Conservation (phyloP, 2,888 invertebrate genomes). For the Bursaphelenchus okinawaensis region DNA sequence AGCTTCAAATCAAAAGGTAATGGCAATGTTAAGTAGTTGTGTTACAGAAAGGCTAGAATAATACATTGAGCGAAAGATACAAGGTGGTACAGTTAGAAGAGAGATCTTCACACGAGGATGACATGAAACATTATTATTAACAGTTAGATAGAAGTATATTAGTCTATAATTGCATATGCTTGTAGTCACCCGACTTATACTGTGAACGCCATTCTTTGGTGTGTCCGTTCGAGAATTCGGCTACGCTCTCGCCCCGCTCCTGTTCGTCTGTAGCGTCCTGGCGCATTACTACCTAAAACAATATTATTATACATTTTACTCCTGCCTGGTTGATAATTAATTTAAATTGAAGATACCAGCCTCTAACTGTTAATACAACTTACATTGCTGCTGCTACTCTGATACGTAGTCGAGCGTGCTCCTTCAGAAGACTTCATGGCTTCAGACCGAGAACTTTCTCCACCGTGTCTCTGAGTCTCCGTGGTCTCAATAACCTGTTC, state of each 20-base stretch:
- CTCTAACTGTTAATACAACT: too few species aligned
- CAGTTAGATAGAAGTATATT: neutral
- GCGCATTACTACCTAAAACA: constrained; percentile 25
- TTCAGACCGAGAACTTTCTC: neutral
- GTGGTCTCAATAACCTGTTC: neutral
- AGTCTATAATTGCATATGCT: neutral
- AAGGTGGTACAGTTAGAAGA: neutral
- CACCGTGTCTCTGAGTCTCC: neutral
- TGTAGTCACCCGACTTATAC: constrained; percentile 13
- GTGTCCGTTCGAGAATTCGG: constrained; percentile 51
- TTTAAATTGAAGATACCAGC: too few species aligned
- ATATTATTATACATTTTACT: neutral
- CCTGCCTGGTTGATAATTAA: too few species aligned
- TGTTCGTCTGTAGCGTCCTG: constrained; percentile 27
- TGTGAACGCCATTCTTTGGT: constrained; percentile 12
- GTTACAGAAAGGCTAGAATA: neutral
- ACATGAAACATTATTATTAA: constrained; percentile 2
- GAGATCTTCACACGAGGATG: neutral
- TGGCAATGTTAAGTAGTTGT: neutral
- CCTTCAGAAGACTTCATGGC: neutral
- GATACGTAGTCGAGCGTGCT: neutral
- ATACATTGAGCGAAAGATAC: neutral
- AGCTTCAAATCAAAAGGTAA: neutral
- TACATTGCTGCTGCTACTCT: neutral
- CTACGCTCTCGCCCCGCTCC: constrained; percentile 56